Conservation (phyloP, 2,113 vertebrate genomes). For the Barbus barbus region DNA sequence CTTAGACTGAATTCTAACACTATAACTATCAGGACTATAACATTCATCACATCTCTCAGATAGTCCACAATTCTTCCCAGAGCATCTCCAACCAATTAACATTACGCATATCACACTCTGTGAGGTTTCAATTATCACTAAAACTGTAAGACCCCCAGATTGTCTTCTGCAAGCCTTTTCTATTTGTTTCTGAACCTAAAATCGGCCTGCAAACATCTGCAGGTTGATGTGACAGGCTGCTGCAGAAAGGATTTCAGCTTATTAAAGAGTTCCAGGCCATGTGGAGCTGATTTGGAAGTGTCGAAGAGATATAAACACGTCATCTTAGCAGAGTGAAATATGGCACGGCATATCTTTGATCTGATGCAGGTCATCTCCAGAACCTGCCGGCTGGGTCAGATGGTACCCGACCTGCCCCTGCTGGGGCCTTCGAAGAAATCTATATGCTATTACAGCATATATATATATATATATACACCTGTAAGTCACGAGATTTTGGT, state of each 20-base stretch:
- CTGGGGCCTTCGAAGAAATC: constrained; percentile 44
- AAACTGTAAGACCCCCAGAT: constrained; percentile 19
- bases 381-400: constrained; percentile 40
- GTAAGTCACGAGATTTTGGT: constrained; percentile 38
- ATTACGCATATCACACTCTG: constrained; percentile 50
- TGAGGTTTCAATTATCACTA: constrained; percentile 49
- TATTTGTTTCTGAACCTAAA: constrained; percentile 55
- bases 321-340: constrained; percentile 70
- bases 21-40: constrained; percentile 43
- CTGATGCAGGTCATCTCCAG: constrained; percentile 63
- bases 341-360: constrained; percentile 72
- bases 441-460: constrained; percentile 33
- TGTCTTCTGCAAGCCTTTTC: constrained; percentile 22
- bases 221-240: too few species aligned
- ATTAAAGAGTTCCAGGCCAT: constrained; percentile 65
- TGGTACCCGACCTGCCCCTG: constrained; percentile 36
- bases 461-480: constrained; percentile 1
- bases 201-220: constrained; percentile 51
- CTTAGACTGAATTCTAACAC: not conserved
- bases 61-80: constrained; percentile 47
- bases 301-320: constrained; percentile 70
- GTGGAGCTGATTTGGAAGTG: constrained; percentile 75
- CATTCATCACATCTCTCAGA: not conserved
- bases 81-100: constrained; percentile 62
- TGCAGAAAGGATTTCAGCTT: constrained; percentile 60